Evolutionary conservation across 2,888 invertebrate species (phyloP), one percentile per base, ranked within the genome.

Genomic region (Mythimna loreyi): DNA sequence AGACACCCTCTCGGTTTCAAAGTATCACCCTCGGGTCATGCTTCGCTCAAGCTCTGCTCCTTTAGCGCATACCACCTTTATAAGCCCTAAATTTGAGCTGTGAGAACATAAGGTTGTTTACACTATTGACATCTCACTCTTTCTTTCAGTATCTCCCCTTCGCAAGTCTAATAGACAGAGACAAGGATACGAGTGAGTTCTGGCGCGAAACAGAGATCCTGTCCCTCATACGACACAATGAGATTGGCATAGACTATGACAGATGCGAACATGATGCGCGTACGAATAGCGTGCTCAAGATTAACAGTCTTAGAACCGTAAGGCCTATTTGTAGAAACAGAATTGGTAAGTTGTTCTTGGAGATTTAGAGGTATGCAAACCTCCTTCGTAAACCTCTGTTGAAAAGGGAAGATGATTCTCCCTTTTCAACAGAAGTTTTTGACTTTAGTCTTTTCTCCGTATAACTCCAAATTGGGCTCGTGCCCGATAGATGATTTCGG

Each of bases 141-240:
- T 30, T 36, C 25, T 90, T 90, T 1, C 84, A 95, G 95, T 93
- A 86, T 67, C 88, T 95, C 1, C 92, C 94, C 2, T 93, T 94
- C 75, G 90, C 91, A 84, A 90, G 86, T 86, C 84, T 95, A 69
- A 88, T 94, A 77, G 91, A 92, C 63, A 87, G 87, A 52, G 83
- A 88, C 47, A 90, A 89, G 67, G 95, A 95, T 70, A 94, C 92
- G 1, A 94, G 93, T 74, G 95, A 95, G 72, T 95, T 91, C 72
- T 95, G 95, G 95, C 90, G 94, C 2, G 93, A 94, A 77, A 94
- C 94, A 0, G 95, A 95, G 75, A 92, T 95, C 25, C 76, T 95
- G 8, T 90, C 92, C 0, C 82, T 95, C 6, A 89, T 95, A 0
- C 83, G 89, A 4, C 86, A 85, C 25, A 89, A 89, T 23, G 92